These are phyloP conservation scores for Ctena decussata DNA, from an alignment of 2,888 invertebrate genomes.

Conservation along the genomic window DNA sequence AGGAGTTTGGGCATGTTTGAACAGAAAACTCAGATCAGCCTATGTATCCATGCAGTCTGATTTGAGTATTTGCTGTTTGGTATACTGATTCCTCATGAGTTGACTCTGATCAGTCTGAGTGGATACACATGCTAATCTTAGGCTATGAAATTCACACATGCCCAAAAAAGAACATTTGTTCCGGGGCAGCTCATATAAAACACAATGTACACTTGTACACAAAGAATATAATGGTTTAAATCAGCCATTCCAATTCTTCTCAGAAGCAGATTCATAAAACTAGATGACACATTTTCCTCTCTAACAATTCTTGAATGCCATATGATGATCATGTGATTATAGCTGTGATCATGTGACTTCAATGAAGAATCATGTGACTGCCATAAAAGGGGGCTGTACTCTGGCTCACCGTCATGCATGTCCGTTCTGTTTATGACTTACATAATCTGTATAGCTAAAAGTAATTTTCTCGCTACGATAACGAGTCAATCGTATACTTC, in stretches of 20 bases:
- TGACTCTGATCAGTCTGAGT: too few relatives aligned
- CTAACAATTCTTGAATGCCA: background rate
- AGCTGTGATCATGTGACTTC: constrained; percentile 43
- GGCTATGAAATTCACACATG: too few relatives aligned
- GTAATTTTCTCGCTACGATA: constrained; percentile 98
- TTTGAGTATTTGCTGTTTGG: too few relatives aligned
- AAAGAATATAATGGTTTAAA: too few relatives aligned
- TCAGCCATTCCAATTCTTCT: background rate
- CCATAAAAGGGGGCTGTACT: constrained; percentile 73
- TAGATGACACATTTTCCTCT: background rate
- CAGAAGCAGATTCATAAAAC: background rate
- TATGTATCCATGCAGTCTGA: too few relatives aligned
- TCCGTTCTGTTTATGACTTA: constrained; percentile 81
- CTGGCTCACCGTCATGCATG: constrained; percentile 81
- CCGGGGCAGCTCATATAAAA: too few relatives aligned
- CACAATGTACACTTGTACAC: too few relatives aligned
- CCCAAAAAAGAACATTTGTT: too few relatives aligned
- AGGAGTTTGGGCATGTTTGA: too few relatives aligned
- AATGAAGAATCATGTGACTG: constrained; percentile 11
- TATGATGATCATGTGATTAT: constrained; percentile 11
- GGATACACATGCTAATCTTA: too few relatives aligned
- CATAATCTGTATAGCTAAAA: constrained; percentile 85
- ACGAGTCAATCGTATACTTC: constrained; percentile 96
- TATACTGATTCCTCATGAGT: too few relatives aligned
- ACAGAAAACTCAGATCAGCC: too few relatives aligned